Evolutionary conservation across 1,140 invertebrate species (phyloP).

Genomic region (Dufourea novaeangliae): DNA sequence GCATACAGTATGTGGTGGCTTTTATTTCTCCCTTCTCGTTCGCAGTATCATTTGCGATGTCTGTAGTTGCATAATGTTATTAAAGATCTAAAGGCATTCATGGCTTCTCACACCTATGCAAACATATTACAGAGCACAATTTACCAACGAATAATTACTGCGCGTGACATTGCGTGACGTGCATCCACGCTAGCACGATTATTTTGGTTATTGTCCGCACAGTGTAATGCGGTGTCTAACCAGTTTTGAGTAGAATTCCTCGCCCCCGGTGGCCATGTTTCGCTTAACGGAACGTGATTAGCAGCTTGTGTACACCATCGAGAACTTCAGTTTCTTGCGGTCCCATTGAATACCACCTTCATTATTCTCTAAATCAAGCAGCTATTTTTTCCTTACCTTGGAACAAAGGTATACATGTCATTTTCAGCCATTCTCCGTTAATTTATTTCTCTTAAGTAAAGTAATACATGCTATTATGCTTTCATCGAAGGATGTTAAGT

Average conservation of each 20-base stretch:
- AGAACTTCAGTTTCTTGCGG: constrained; percentile 9
- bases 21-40: neutral
- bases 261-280: neutral
- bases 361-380: too few species aligned
- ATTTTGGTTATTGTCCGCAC: constrained; percentile 32
- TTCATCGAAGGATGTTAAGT: too few species aligned
- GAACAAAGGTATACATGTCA: too few species aligned
- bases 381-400: too few species aligned
- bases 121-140: constrained; percentile 24
- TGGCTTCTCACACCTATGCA: neutral
- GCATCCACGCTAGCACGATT: neutral
- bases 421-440: too few species aligned
- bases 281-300: constrained; percentile 18
- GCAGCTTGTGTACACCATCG: neutral
- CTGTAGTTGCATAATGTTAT: constrained; percentile 8
- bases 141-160: constrained; percentile 25
- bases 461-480: too few species aligned
- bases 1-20: neutral
- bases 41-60: neutral
- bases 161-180: constrained; percentile 30
- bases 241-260: constrained; percentile 18
- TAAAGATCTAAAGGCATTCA: constrained; percentile 4
- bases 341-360: too few species aligned
- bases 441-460: too few species aligned
- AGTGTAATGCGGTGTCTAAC: constrained; percentile 14